These are phyloP conservation scores for Acrocephalus scirpaceus DNA, from an alignment of 2,797 vertebrate species.

Conservation along the genomic window DNA sequence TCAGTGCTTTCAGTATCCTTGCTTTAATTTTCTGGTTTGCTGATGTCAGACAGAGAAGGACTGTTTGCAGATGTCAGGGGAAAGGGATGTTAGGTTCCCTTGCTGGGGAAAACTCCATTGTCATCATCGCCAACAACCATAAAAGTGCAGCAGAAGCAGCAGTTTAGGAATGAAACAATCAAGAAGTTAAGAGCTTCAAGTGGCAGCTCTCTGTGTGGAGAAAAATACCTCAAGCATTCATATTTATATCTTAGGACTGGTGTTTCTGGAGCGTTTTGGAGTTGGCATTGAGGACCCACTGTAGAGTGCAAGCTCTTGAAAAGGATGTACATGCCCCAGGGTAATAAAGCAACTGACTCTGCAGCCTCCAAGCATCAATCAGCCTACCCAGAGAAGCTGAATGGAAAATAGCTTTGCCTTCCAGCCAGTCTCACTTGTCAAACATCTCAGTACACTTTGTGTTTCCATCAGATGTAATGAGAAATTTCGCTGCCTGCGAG, in stretches of 20 bases:
- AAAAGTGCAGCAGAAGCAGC: not conserved
- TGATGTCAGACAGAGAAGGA: not conserved
- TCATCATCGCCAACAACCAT: not conserved
- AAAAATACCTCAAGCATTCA: not conserved
- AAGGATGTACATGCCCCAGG: fast-evolving
- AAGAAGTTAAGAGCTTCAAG: not conserved
- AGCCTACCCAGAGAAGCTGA: not conserved
- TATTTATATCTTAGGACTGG: not conserved
- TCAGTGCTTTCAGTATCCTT: not conserved
- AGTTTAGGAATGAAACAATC: not conserved
- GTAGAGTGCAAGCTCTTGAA: not conserved
- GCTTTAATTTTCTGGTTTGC: not conserved
- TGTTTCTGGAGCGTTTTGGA: not conserved
- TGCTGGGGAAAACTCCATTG: not conserved
- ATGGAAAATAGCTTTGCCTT: not conserved
- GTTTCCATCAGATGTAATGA: not conserved
- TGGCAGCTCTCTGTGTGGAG: not conserved
- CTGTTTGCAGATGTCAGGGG: not conserved
- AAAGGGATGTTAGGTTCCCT: not conserved
- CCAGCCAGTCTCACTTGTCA: not conserved
- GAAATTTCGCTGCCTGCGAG: fast-evolving
- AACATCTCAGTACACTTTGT: not conserved
- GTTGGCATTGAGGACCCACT: not conserved
- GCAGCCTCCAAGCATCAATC: not conserved
- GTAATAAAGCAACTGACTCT: not conserved